Percentiles rank a stretch among this genome's conserved stretches.
Conservation (phyloP, 2,797 vertebrate genomes). For the Heliangelus exortis region DNA sequence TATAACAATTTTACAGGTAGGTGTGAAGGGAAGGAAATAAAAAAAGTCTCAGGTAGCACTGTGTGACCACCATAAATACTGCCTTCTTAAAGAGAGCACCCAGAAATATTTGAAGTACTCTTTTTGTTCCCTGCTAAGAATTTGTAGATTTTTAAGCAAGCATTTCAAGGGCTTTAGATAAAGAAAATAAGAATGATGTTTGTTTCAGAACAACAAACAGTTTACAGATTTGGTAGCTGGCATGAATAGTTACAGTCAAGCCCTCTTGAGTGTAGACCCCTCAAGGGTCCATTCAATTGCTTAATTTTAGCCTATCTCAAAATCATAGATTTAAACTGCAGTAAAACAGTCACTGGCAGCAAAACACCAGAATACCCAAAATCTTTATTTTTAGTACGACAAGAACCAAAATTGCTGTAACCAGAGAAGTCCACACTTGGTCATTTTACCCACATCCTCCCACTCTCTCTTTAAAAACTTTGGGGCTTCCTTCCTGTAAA, state of each 20-base stretch:
- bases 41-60: not conserved
- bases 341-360: not conserved
- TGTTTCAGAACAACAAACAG: not conserved
- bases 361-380: not conserved
- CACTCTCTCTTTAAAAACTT: not conserved
- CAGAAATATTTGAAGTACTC: not conserved
- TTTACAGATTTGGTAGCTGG: not conserved
- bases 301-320: not conserved
- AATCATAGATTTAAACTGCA: not conserved
- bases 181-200: not conserved
- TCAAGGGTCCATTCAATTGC: not conserved
- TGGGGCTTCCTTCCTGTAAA: not conserved
- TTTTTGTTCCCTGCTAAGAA: not conserved
- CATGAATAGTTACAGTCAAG: not conserved
- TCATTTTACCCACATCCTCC: not conserved
- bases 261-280: rapidly evolving
- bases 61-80: not conserved
- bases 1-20: not conserved
- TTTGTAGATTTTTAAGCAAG: not conserved
- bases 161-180: not conserved
- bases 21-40: not conserved
- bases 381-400: not conserved
- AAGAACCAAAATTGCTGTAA: not conserved
- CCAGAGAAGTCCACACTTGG: not conserved
- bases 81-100: not conserved